phyloP scores from a whole-genome alignment of 2,113 vertebrate species.

The Perca fluviatilis region DNA sequence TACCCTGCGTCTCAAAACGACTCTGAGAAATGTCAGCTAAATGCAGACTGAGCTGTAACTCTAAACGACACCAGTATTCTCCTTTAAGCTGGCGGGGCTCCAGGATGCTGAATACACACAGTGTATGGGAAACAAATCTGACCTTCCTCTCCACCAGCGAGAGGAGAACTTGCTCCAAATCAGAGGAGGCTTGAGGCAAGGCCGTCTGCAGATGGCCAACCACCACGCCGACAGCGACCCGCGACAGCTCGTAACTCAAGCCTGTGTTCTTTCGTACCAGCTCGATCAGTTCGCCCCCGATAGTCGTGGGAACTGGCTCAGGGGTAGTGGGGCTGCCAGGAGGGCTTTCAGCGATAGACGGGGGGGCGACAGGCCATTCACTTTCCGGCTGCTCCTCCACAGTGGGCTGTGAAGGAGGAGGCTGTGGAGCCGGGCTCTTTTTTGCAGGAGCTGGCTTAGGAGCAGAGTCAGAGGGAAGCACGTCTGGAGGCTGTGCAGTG shows the following conservation, averaged over 20 bases:
- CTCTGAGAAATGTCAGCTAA: conserved; percentile 31
- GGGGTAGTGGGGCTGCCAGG: conserved; percentile 63
- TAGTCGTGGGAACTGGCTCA: conserved; percentile 86
- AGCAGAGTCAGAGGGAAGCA: conserved; percentile 36
- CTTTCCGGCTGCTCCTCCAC: conserved; percentile 65
- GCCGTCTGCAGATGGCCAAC: conserved; percentile 94
- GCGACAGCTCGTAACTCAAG: conserved; percentile 95
- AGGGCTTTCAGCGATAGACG: conserved; percentile 71
- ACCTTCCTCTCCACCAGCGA: conserved; percentile 97
- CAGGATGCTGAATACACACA: conserved; percentile 23
- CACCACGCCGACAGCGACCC: conserved; percentile 93
- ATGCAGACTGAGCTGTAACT: conserved; percentile 49
- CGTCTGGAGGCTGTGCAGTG: conserved; percentile 15
- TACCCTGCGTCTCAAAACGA: neutral
- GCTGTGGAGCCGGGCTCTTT: conserved; percentile 75
- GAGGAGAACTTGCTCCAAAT: conserved; percentile 94
- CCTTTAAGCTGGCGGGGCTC: conserved; percentile 17
- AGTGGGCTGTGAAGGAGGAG: conserved; percentile 70
- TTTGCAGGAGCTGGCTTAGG: conserved; percentile 57
- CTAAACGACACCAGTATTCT: conserved; percentile 25
- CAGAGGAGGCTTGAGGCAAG: conserved; percentile 84
- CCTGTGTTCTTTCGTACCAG: conserved; percentile 95
- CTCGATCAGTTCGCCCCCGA: conserved; percentile 95
- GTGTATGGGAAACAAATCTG: conserved; percentile 58
- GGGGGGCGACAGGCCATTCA: conserved; percentile 70